phyloP scores from a whole-genome alignment of 2,797 vertebrate genomes.

The Anas capensis region DNA sequence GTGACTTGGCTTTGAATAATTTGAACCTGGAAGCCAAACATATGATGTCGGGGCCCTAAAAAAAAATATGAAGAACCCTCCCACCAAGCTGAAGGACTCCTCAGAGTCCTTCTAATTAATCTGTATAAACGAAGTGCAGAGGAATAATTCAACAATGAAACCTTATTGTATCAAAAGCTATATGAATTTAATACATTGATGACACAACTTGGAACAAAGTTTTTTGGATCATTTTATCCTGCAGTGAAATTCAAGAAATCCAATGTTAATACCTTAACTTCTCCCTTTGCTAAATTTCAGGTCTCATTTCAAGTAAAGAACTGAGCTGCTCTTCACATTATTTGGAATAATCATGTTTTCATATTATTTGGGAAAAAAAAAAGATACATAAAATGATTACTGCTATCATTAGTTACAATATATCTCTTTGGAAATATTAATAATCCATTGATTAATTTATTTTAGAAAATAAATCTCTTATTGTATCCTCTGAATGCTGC shows the following conservation, averaged over 20 bases:
- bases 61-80: rapidly evolving
- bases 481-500: not conserved
- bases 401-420: not conserved
- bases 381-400: not conserved
- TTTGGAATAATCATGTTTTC: not conserved
- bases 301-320: not conserved
- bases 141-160: not conserved
- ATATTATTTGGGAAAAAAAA: not conserved
- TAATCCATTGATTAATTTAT: not conserved
- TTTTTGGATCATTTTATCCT: not conserved
- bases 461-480: not conserved
- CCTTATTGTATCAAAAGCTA: not conserved
- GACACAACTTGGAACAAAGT: rapidly evolving
- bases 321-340: not conserved
- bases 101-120: not conserved
- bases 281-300: not conserved
- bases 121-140: not conserved
- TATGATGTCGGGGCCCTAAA: not conserved
- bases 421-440: not conserved
- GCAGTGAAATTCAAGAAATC: not conserved
- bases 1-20: not conserved
- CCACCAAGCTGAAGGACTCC: not conserved
- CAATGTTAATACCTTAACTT: not conserved
- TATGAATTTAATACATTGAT: not conserved
- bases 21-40: not conserved